phyloP scores from a whole-genome alignment of 2,888 invertebrate genomes.

The Microplitis manilae region DNA sequence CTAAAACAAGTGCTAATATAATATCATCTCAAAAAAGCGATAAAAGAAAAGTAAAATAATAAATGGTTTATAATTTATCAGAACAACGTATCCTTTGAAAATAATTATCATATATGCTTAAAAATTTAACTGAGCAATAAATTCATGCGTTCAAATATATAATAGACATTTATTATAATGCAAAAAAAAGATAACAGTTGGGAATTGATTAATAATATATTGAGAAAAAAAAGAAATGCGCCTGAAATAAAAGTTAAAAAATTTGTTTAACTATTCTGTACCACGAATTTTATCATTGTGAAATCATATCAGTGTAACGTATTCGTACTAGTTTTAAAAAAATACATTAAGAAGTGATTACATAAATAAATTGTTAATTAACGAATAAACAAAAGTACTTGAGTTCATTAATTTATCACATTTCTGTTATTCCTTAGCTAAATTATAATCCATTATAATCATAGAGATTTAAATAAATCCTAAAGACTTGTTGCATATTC shows the following conservation, averaged over 20 bases:
- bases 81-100: neutral
- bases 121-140: conserved; percentile 6
- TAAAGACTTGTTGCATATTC: no score
- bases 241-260: neutral
- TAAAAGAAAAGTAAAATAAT: neutral
- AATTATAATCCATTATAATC: no score
- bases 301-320: conserved; percentile 63
- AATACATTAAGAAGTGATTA: conserved; percentile 59
- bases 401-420: neutral
- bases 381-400: conserved; percentile 14
- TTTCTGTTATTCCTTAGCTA: neutral
- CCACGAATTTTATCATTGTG: conserved; percentile 34
- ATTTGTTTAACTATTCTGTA: conserved; percentile 1
- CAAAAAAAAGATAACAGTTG: neutral
- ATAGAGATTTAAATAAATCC: no score
- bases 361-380: conserved; percentile 64
- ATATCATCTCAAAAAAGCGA: conserved; percentile 11
- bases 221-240: neutral
- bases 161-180: neutral
- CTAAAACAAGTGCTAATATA: conserved; percentile 26
- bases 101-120: conserved; percentile 15
- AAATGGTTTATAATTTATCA: neutral
- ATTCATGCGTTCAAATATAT: neutral
- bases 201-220: conserved; percentile 1
- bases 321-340: conserved; percentile 51